Percentiles rank a stretch among this genome's conserved stretches.
Conservation (phyloP, 92 coral and sea anemone genomes). For the Palythoa heliodiscus region DNA sequence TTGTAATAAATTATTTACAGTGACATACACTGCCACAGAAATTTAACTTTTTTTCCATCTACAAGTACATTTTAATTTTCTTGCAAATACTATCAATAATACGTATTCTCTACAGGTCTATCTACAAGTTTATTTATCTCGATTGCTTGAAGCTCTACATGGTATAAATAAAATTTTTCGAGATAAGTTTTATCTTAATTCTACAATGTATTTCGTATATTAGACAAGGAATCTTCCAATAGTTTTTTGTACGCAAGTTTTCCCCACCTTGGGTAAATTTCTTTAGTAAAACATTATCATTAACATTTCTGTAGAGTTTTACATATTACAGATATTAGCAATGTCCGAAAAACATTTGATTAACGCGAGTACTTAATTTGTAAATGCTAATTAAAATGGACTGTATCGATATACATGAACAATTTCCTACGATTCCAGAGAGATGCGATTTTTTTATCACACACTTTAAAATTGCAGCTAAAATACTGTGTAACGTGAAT, state of each 20-base stretch:
- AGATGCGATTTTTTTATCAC: neutral
- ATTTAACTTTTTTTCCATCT: conserved; percentile 24
- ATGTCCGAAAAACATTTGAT: neutral
- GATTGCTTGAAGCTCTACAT: conserved; percentile 42
- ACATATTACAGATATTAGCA: neutral
- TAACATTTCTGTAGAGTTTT: neutral
- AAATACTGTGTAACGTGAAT: neutral
- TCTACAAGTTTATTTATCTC: conserved; percentile 44
- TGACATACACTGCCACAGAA: conserved; percentile 52
- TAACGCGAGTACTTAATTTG: neutral
- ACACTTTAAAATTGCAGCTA: neutral
- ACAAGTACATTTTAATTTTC: conserved; percentile 39
- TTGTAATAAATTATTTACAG: conserved; percentile 68
- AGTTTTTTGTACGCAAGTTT: conserved; percentile 25
- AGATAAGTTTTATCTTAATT: conserved; percentile 21
- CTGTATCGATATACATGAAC: neutral
- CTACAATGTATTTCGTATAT: conserved; percentile 13
- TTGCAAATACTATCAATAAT: conserved; percentile 41
- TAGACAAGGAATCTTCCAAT: conserved; percentile 3
- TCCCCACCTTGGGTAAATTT: conserved; percentile 9
- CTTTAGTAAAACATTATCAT: conserved; percentile 7
- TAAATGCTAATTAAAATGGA: conserved; percentile 6
- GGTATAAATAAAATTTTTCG: conserved; percentile 39
- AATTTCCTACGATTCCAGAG: neutral
- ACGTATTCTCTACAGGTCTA: conserved; percentile 30